phyloP scores from a whole-genome alignment of 2,797 vertebrate genomes.

The Silurus aristotelis region DNA sequence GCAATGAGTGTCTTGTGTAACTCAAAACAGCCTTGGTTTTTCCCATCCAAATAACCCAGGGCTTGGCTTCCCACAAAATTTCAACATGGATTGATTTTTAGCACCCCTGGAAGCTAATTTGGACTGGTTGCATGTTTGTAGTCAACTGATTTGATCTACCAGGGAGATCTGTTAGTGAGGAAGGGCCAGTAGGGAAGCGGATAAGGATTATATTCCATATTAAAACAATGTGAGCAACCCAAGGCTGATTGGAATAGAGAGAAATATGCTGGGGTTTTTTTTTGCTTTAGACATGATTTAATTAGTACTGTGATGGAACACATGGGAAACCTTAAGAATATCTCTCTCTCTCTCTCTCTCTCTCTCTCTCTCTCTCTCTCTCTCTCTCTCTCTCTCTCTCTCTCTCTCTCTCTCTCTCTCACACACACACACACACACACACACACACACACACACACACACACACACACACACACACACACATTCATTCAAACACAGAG shows the following conservation, averaged over 20 bases:
- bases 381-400: not conserved
- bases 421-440: not conserved
- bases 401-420: not conserved
- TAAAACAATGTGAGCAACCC: constrained; percentile 63
- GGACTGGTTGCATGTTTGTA: constrained; percentile 70
- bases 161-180: constrained; percentile 65
- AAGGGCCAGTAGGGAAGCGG: constrained; percentile 57
- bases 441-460: constrained; percentile 18
- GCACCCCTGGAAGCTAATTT: constrained; percentile 76
- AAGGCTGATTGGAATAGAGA: constrained; percentile 61
- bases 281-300: constrained; percentile 62
- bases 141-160: constrained; percentile 74
- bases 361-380: not conserved
- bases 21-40: constrained; percentile 64
- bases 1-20: constrained; percentile 60
- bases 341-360: not conserved
- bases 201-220: constrained; percentile 68
- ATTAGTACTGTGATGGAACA: constrained; percentile 60
- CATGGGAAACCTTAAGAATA: constrained; percentile 53
- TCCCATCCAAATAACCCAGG: constrained; percentile 65
- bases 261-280: constrained; percentile 49
- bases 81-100: constrained; percentile 73
- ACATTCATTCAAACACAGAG: constrained; percentile 8
- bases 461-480: not conserved
- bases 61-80: constrained; percentile 65